Base-by-base conservation (phyloP, 2,888 invertebrate genomes). In the Strigamia crassipes region DNA sequence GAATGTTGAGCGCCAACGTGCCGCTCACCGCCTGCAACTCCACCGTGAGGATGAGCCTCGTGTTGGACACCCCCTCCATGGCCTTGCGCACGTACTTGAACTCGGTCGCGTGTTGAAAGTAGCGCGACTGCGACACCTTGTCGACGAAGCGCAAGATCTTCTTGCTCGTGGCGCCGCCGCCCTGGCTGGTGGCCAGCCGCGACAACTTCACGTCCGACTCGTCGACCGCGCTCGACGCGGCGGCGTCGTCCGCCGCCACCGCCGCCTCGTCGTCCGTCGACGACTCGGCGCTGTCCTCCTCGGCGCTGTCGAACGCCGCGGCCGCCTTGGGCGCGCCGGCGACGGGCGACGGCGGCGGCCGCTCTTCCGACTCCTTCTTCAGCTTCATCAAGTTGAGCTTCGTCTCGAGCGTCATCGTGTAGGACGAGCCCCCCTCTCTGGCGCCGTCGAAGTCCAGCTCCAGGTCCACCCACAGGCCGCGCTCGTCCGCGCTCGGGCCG, bases 61-160 rank as follows among this genome's bases (percentile, higher is more conserved):
- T 96, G 86, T 96, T 95, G 2, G 96, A 95, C 4, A 97, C 92
- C 8, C 93, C 95, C 88, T 95, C 94, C 93, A 97, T 94, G 0
- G 95, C 94, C 85, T 93, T 92, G 86, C 95, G 94, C 83, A 97
- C 92, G 87, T 94, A 94, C 85, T 94, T 93, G 86, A 94, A 92
- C 86, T 96, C 96, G 0, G 95, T 93, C 34, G 95, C 96, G 90
- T 94, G 88, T 42, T 96, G 95, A 87, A 96, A 96, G 87, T 95
- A 93, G 87, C 93, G 93, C 83, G 93, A 95, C 31, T 94, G 92
- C 0, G 96, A 93, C 84, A 96, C 92, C 87, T 92, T 93, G 87
- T 96, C 95, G 12, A 96, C 94, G 89, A 96, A 92, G 83, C 92
- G 91, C 82, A 96, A 90, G 84, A 96, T 91, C 86, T 93, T 94